These are phyloP conservation scores for Lasiurus borealis DNA, from an alignment of 2,113 vertebrate species.

Conservation along the genomic window DNA sequence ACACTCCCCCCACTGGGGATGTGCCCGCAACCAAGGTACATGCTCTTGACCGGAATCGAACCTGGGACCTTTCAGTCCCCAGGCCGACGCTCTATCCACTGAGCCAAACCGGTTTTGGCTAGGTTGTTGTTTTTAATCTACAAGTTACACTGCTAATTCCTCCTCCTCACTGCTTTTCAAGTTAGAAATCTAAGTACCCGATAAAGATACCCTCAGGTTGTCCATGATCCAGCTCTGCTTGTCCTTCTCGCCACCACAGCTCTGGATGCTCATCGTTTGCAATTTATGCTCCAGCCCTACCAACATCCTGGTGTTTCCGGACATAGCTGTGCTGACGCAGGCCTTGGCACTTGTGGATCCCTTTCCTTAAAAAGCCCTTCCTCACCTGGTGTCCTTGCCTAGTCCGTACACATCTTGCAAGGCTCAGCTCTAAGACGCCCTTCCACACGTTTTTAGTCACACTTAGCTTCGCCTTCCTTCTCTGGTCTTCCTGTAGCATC, in stretches of 20 bases:
- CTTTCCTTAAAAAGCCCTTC: neutral
- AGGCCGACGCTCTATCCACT: too few species aligned
- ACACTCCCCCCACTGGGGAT: too few species aligned
- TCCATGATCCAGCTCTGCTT: neutral
- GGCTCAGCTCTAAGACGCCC: neutral
- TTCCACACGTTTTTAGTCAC: neutral
- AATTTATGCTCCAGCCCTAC: neutral
- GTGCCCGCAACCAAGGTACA: too few species aligned
- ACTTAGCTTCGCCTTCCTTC: neutral
- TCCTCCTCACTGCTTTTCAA: neutral
- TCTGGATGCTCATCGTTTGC: neutral
- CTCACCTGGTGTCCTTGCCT: neutral
- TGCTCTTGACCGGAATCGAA: too few species aligned
- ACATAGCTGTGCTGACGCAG: neutral
- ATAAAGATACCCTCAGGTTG: neutral
- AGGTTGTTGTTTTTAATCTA: neutral
- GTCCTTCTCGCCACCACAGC: neutral
- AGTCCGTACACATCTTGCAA: neutral
- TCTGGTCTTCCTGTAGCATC: accelerated
- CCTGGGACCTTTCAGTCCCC: too few species aligned
- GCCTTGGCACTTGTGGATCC: neutral
- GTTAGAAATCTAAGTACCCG: neutral
- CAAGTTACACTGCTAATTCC: neutral
- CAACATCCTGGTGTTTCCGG: neutral
- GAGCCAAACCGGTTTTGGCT: too few species aligned